Evolutionary conservation across 2,888 invertebrate species (phyloP), one percentile per base, ranked within the genome.

Genomic region (Liodrosophila aerea): DNA sequence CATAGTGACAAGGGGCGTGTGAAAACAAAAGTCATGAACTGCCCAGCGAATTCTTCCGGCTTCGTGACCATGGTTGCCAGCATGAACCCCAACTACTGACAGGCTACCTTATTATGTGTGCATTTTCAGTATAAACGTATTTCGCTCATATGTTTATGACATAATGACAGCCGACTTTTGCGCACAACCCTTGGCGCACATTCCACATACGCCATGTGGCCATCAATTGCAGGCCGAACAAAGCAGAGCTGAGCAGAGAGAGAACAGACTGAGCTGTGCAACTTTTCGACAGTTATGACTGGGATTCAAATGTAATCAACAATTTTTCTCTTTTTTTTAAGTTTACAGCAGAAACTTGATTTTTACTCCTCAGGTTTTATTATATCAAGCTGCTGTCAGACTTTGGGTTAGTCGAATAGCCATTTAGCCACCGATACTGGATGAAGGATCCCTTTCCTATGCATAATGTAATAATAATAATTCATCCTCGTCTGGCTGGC

Each of bases 231-330:
- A 58, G 49, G 22, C 5, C 5, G 5, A 22, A 22, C 22, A 22
- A 5, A 2, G 11, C 36, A 45, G 5, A 45, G 57, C 31, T 9
- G 16, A 33, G 33, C 7, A 9, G 16, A 1, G 18, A 8, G 12
- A 7, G 7, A 2, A 18, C 13, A 12, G 54, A 40, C 65, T 43
- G 59, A 51, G 61, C 36, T 53, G 60, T 64, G 57, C 39, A 59
- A 76, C 69, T 74, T 68, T 73, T 65, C 84, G 80, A 84, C 80
- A 84, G 64, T 84, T 74, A 84, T 81, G 85, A 81, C 82, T 77
- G 72, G 66, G 85, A 77, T 81, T 84, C 82, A 81, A 84, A 84
- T 81, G 85, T 77, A 84, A 81, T 74, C 82, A 81, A 73, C 71
- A 61, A 69, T 61, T 76, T 69, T 71, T 50, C 77, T 65, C 66